Percentiles rank a stretch among this genome's conserved stretches.
Conservation (phyloP, 2,888 invertebrate species). For the Campopleginae sp. region DNA sequence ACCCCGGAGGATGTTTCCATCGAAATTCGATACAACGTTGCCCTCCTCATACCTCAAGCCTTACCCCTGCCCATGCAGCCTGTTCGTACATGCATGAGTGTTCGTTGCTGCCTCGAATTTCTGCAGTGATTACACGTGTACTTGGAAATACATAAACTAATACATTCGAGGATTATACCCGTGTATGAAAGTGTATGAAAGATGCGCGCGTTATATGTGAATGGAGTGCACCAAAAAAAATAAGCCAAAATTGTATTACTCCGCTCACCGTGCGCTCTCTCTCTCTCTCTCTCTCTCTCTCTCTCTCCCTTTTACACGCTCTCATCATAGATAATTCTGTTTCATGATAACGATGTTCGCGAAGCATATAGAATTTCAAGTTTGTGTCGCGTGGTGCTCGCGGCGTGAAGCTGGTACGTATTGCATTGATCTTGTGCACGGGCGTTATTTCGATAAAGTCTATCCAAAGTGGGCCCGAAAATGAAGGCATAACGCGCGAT, state of each 20-base stretch:
- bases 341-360: constrained; percentile 44
- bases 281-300: not conserved
- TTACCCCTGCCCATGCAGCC: constrained; percentile 3
- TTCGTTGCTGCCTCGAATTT: constrained; percentile 64
- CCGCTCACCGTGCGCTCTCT: constrained; percentile 1
- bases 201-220: constrained; percentile 2
- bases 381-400: constrained; percentile 52
- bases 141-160: constrained; percentile 15
- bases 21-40: constrained; percentile 67
- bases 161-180: not conserved
- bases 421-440: constrained; percentile 17
- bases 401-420: constrained; percentile 14
- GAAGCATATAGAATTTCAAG: constrained; percentile 59
- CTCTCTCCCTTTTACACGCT: not conserved
- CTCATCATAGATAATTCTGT: not conserved
- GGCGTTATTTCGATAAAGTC: constrained; percentile 3
- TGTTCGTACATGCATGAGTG: constrained; percentile 15
- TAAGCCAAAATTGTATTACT: constrained; percentile 28
- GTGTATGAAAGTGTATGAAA: not conserved
- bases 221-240: constrained; percentile 2
- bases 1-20: constrained; percentile 66
- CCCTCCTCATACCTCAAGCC: not conserved
- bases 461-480: not conserved
- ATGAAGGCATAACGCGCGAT: not conserved
- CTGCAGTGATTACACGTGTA: constrained; percentile 69